Percentiles rank a stretch among this genome's conserved stretches.
Evolutionary conservation across 92 coral and sea anemone genomes (phyloP).

Genomic region (Zoanthus sociatus): DNA sequence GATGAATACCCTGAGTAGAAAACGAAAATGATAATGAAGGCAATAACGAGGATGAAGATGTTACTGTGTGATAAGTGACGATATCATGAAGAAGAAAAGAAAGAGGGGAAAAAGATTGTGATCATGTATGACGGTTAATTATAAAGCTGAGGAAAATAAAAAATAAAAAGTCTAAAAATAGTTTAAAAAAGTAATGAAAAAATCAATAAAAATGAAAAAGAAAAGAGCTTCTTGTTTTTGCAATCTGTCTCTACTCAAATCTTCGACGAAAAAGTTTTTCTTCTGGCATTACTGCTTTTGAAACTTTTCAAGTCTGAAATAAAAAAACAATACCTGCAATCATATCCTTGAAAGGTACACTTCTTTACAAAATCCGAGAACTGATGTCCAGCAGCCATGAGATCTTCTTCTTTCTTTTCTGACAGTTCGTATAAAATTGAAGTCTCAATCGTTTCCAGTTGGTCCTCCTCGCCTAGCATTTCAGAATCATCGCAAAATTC

Average conservation of each 20-base stretch:
- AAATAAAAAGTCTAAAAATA: not conserved
- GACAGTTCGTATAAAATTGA: constrained; percentile 53
- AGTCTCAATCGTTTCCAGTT: constrained; percentile 35
- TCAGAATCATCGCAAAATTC: constrained; percentile 43
- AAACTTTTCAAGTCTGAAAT: not conserved
- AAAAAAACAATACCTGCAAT: constrained; percentile 49
- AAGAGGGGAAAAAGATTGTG: not conserved
- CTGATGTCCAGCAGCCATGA: constrained; percentile 75
- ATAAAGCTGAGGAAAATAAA: not conserved
- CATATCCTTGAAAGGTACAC: constrained; percentile 83
- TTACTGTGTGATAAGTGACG: not conserved
- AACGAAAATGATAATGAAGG: not conserved
- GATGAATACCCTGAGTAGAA: too few species aligned
- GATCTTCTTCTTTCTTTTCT: constrained; percentile 21
- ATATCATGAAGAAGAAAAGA: not conserved
- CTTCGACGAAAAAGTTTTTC: not conserved
- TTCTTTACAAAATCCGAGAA: constrained; percentile 75
- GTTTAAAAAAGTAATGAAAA: not conserved
- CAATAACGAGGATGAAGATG: not conserved
- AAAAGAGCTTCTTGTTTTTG: not conserved
- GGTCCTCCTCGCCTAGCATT: constrained; percentile 36
- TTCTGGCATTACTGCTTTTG: too few species aligned
- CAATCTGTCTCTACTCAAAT: too few species aligned
- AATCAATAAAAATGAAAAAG: not conserved
- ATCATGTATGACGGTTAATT: not conserved